These are phyloP conservation scores for Synchiropus splendidus DNA, from an alignment of 2,113 vertebrate genomes.

Conservation along the genomic window DNA sequence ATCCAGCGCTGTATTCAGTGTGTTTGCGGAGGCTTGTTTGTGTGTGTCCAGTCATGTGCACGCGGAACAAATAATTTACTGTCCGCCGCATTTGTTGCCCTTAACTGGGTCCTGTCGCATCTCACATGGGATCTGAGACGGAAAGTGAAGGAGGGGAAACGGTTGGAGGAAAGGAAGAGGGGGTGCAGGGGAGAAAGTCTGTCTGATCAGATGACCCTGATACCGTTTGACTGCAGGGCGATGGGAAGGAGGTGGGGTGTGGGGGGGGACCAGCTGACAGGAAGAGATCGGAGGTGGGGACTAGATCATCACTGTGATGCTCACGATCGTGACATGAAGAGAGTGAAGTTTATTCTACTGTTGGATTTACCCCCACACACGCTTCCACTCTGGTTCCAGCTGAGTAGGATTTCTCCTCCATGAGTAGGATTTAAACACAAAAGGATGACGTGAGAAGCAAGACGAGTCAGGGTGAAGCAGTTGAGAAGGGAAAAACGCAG, in stretches of 20 bases:
- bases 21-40: constrained; percentile 1
- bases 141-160: not conserved
- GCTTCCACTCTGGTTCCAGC: no score
- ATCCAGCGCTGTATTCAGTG: constrained; percentile 41
- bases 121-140: constrained; percentile 9
- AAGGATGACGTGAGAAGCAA: no score
- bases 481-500: no score
- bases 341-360: no score
- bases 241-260: constrained; percentile 2
- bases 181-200: constrained; percentile 12
- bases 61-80: constrained; percentile 6
- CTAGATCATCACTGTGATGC: constrained; percentile 16
- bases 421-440: no score
- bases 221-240: constrained; percentile 43
- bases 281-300: constrained; percentile 25
- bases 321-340: constrained; percentile 7
- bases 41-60: constrained; percentile 7
- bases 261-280: constrained; percentile 41
- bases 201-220: constrained; percentile 59
- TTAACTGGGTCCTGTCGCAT: not conserved
- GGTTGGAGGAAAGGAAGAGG: constrained; percentile 8
- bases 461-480: no score
- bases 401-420: no score
- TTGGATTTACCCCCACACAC: no score
- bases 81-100: constrained; percentile 19